These are phyloP conservation scores for Dinoponera quadriceps DNA, from an alignment of 1,140 invertebrate genomes.

Conservation along the genomic window DNA sequence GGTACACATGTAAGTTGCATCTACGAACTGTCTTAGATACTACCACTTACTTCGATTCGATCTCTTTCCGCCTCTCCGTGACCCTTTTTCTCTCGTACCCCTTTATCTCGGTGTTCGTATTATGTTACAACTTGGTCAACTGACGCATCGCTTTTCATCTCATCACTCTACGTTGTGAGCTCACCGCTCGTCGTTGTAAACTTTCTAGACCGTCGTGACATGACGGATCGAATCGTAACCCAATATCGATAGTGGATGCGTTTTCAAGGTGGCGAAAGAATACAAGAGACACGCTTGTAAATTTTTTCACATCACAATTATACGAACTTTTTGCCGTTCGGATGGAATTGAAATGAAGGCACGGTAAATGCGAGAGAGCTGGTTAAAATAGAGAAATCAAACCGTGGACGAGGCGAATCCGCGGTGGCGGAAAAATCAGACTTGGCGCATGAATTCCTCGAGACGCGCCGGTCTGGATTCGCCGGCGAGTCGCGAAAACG, in stretches of 20 bases:
- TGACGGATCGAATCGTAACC: slow-evolving; percentile 48
- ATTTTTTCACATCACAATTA: too few species aligned
- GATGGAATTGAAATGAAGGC: too few species aligned
- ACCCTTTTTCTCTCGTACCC: background rate
- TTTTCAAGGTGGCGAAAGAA: background rate
- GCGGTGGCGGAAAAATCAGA: too few species aligned
- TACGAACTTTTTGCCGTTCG: too few species aligned
- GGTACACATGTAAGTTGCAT: too few species aligned
- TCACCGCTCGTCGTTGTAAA: slow-evolving; percentile 30
- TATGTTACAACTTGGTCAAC: slow-evolving; percentile 49
- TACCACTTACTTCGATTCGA: too few species aligned
- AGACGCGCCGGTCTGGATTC: slow-evolving; percentile 1
- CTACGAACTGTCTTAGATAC: too few species aligned
- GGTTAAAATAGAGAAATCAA: too few species aligned
- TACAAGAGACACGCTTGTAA: background rate
- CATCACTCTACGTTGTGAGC: slow-evolving; percentile 34
- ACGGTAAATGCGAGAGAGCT: too few species aligned
- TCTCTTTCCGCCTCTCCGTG: slow-evolving; percentile 3
- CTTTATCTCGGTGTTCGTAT: slow-evolving; percentile 23
- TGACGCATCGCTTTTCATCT: slow-evolving; percentile 46
- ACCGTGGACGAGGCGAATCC: too few species aligned
- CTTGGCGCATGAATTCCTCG: background rate
- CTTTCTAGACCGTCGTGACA: slow-evolving; percentile 29
- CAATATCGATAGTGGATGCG: slow-evolving; percentile 10
- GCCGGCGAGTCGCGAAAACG: background rate